Base-by-base conservation (phyloP, 1,140 invertebrate species). In the Drosophila gunungcola region DNA sequence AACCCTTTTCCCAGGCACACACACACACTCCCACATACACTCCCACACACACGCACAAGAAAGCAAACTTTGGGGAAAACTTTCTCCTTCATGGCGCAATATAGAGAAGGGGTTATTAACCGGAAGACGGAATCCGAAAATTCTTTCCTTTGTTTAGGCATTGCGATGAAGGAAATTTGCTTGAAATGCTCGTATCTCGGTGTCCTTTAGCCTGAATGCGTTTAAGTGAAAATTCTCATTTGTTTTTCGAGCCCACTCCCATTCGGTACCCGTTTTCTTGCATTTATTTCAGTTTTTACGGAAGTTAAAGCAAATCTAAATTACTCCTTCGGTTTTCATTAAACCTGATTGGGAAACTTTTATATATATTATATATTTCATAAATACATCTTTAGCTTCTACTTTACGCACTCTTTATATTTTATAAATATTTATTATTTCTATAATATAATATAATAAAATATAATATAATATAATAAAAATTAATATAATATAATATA, bases 61-160 rank as follows among this genome's bases (percentile, higher is more conserved):
- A 76, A 69, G 73, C 45, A 77, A 78, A 81, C 51, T 81, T 80
- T 42, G 32, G 61, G 36, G 41, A 78, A 81, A 79, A 67, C 65
- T 65, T 84, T 70, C 49, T 67, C 42, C 39, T 57, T 61, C 41
- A 46, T 38, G 32, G 51, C 11, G 38, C 13, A 46, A 39, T 29
- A 69, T 43, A 57, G 55, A 57, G 52, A 27, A 70, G 29, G 45
- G 67, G 67, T 69, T 70, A 69, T 56, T 69, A 70, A 69, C 67
- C 67, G 67, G 64, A 70, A 69, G 21, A 36, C 16, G 43, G 42
- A 42, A 57, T 54, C 29, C 36, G 21, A 41, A 54, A 70, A 54
- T 61, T 53, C 46, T 39, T 73, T 53, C 39, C 32, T 73, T 73
- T 73, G 46, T 72, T 48, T 74, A 36, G 53, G 41, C 43, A 38